phyloP scores from a whole-genome alignment of 2,113 vertebrate genomes.

The Bufo bufo region DNA sequence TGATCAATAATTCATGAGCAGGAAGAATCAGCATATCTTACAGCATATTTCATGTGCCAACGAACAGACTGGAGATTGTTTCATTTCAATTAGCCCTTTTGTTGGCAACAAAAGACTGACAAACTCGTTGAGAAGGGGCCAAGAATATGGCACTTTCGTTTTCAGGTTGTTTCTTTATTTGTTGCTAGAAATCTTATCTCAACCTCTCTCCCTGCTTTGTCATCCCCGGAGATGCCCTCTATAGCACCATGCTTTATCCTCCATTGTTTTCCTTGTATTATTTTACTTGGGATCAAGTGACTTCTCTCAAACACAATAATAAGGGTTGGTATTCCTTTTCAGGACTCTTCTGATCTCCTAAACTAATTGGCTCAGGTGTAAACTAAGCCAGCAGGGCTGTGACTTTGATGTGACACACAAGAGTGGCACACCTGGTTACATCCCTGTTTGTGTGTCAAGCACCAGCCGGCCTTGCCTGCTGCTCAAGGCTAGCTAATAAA shows the following conservation, averaged over 20 bases:
- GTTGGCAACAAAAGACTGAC: slow-evolving; percentile 84
- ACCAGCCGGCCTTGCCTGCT: slow-evolving; percentile 73
- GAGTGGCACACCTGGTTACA: slow-evolving; percentile 70
- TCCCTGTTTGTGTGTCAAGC: slow-evolving; percentile 74
- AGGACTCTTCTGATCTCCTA: slow-evolving; percentile 81
- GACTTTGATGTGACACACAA: slow-evolving; percentile 84
- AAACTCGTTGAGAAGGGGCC: slow-evolving; percentile 78
- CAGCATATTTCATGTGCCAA: slow-evolving; percentile 88
- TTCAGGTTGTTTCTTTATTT: slow-evolving; percentile 64
- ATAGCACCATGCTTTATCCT: slow-evolving; percentile 69
- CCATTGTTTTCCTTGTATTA: slow-evolving; percentile 70
- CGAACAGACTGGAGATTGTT: slow-evolving; percentile 80
- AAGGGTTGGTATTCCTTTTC: slow-evolving; percentile 76
- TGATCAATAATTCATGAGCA: slow-evolving; percentile 87
- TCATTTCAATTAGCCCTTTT: slow-evolving; percentile 90
- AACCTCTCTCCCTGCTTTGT: slow-evolving; percentile 65
- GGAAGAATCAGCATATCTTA: slow-evolving; percentile 85
- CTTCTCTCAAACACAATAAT: slow-evolving; percentile 71
- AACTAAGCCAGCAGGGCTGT: slow-evolving; percentile 83
- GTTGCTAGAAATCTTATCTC: slow-evolving; percentile 64
- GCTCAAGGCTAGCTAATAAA: slow-evolving; percentile 71
- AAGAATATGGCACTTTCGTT: slow-evolving; percentile 72
- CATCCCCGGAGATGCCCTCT: slow-evolving; percentile 65
- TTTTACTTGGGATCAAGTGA: slow-evolving; percentile 88
- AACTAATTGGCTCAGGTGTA: slow-evolving; percentile 97